Evolutionary conservation across 2,888 invertebrate genomes (phyloP).

Genomic region (Ernsta delagoae): DNA sequence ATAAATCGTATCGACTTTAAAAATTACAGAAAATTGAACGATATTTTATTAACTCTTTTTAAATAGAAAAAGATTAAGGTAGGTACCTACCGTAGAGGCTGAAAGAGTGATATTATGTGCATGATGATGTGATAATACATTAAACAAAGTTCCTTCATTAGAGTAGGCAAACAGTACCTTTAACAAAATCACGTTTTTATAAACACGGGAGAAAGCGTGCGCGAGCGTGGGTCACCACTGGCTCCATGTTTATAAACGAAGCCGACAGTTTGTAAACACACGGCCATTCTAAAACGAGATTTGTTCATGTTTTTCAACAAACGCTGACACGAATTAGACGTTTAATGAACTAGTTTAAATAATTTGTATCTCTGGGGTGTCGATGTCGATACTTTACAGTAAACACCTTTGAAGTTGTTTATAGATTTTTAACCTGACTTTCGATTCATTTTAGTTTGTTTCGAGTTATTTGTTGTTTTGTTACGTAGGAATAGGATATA

Average conservation of each 20-base stretch:
- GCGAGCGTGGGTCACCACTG: conserved; percentile 41
- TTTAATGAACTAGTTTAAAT: conserved; percentile 20
- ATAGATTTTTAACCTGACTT: background rate
- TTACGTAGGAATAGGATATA: too few species aligned
- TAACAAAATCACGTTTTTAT: conserved; percentile 16
- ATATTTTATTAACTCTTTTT: too few species aligned
- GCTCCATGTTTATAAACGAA: conserved; percentile 61
- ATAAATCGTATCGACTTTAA: too few species aligned
- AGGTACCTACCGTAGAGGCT: too few species aligned
- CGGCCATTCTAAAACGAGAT: conserved; percentile 55
- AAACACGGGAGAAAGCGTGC: conserved; percentile 20
- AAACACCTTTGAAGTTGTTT: background rate
- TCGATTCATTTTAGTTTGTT: background rate
- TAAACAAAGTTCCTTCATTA: background rate
- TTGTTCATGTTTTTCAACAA: conserved; percentile 59
- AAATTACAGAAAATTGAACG: too few species aligned
- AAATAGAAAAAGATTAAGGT: too few species aligned
- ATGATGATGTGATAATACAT: background rate
- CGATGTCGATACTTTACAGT: background rate
- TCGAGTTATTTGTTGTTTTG: too few species aligned
- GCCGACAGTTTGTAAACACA: conserved; percentile 61
- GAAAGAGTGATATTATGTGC: too few species aligned
- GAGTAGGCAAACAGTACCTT: too few species aligned
- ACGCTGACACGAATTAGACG: conserved; percentile 18
- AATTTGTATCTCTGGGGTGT: conserved; percentile 3